Evolutionary conservation across 2,113 vertebrate genomes (phyloP), one percentile per base, ranked within the genome.

Genomic region (Ia io): DNA sequence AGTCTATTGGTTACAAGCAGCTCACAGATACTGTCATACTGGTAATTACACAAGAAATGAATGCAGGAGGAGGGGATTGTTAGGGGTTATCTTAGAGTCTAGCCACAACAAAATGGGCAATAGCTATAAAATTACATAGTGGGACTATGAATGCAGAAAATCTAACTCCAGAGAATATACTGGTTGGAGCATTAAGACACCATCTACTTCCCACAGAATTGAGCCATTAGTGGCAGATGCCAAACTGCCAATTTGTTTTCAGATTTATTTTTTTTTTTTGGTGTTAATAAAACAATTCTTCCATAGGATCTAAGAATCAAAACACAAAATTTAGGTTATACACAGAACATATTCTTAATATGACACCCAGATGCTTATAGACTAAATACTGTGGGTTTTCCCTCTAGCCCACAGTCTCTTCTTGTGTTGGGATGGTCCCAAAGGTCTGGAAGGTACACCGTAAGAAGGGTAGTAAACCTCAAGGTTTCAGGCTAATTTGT

Each of bases 251-350:
- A 40, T 80, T 65, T 84, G 5, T 28, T 84, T 80, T 82, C 7
- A 90, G 28, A n/a, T 69, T 5, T 3, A n/a, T 44, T 23, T 73
- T 59, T 70, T 20, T 2, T 44, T 30, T 78, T 53, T 71, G 20
- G 14, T 90, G 16, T 90, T 49, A 79, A 71, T 91, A 61, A 95
- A 96, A 47, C 6, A 73, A 84, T 73, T 90, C 35, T 77, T 80
- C 42, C 47, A 69, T 23, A 30, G 20, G 37, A 17, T 65, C 5
- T 73, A 18, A 67, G 14, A 77, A 79, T 79, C 32, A 95, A 82
- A 83, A 44, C 40, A 59, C 17, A 92, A 76, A 88, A 77, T 25
- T 37, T 79, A 69, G 37, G 47, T 40, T 82, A 23, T 65, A 80
- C 11, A 73, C 28, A 90, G 84, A 69, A 44, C 84, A 77, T 83